phyloP scores from a whole-genome alignment of 2,113 vertebrate species.

The Ivindomyrus marchei region DNA sequence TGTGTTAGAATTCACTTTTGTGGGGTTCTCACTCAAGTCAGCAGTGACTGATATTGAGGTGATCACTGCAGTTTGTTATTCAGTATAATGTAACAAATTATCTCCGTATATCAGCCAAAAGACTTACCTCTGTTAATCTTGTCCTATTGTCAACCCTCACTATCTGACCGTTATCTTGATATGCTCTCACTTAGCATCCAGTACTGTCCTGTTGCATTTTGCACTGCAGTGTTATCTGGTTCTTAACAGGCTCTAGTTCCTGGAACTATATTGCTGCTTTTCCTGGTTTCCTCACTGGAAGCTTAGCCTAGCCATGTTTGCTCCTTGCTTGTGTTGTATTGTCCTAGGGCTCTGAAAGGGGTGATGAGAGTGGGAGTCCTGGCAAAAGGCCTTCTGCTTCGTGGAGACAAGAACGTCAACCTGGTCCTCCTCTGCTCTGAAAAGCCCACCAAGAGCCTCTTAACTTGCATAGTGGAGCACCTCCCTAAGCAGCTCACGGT shows the following conservation, averaged over 20 bases:
- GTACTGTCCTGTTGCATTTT: background rate
- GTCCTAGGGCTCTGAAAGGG: slow-evolving; percentile 75
- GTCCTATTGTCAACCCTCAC: background rate
- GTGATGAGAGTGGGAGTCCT: slow-evolving; percentile 83
- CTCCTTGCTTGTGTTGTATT: background rate
- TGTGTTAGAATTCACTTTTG: background rate
- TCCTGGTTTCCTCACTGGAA: background rate
- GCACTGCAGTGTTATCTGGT: background rate
- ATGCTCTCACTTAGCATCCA: background rate
- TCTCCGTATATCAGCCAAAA: background rate
- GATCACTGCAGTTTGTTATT: background rate
- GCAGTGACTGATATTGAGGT: background rate
- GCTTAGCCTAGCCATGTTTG: background rate
- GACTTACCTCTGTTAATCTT: background rate
- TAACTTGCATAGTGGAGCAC: slow-evolving; percentile 77
- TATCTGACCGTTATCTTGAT: background rate
- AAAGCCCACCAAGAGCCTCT: slow-evolving; percentile 77
- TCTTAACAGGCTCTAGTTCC: background rate
- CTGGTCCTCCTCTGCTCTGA: slow-evolving; percentile 84
- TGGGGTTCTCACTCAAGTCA: background rate
- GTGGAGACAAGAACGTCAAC: slow-evolving; percentile 80
- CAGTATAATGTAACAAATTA: background rate
- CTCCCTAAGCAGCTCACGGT: slow-evolving; percentile 79
- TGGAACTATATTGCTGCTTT: background rate
- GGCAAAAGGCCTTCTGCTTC: slow-evolving; percentile 85